Base-by-base conservation (phyloP, 2,888 invertebrate genomes). In the Pheosia gnoma region DNA sequence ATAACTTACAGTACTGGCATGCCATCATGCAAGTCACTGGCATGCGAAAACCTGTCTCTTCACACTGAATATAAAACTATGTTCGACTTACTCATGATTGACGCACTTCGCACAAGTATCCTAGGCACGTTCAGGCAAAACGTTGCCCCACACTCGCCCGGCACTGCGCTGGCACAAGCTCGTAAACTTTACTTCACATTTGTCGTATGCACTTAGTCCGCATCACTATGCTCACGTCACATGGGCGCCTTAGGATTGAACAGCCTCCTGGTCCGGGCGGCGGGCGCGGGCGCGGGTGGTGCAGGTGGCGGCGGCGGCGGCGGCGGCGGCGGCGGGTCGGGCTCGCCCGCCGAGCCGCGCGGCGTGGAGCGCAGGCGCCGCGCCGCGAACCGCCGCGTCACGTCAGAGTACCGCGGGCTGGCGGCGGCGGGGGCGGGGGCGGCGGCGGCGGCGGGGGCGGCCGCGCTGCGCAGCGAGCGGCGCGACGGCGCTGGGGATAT, bases 301-400 rank as follows among this genome's bases (percentile, higher is more conserved):
- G 47, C 9, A 43, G 56, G n/a, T n/a, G 51, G 45, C 56, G 61
- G 11, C 11, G 59, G 53, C 8, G 55, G 43, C 38, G 43, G 9
- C 45, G 53, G 10, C n/a, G 49, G 45, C 58, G 61, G n/a, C n/a
- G 59, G 5, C 43, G 59, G 41, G 13, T 51, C 13, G n/a, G 13
- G 51, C 13, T n/a, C 6, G 51, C 25, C 5, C n/a, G 3, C 13
- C 2, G 43, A 9, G 43, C 41, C 25, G 9, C 57, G 43, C 36
- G 70, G 70, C 6, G 72, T 67, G 38, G 66, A 63, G 25, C 61
- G 61, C 45, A 25, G 13, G 51, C 65, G 67, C 4, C 71, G 64
- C 8, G 63, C 43, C 49, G 80, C 79, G 67, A 81, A 81, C 51
- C 68, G 68, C 0, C 76, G 71, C 60, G 79, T 80, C 55, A 82